phyloP scores from a whole-genome alignment of 92 coral and sea anemone genomes.

The Porites evermanni region DNA sequence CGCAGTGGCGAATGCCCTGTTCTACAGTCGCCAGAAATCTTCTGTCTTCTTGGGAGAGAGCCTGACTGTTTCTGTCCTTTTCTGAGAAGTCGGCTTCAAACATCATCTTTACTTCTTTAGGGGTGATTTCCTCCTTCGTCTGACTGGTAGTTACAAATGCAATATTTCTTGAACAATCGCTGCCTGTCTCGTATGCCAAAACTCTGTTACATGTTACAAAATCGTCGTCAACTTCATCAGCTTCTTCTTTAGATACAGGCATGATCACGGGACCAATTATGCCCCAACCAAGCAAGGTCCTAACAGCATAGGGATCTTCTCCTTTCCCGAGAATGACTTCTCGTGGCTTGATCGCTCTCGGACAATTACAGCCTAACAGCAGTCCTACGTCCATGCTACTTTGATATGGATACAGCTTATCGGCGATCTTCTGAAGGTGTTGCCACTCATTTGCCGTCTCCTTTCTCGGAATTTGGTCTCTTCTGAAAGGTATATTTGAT shows the following conservation, averaged over 20 bases:
- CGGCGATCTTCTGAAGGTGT: not conserved
- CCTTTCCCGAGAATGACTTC: constrained; percentile 27
- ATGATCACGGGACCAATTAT: constrained; percentile 35
- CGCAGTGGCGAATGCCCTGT: no score
- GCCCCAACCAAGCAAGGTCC: constrained; percentile 57
- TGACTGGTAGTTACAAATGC: no score
- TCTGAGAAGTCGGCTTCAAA: no score
- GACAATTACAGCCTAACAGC: constrained; percentile 47
- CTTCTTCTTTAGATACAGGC: no score
- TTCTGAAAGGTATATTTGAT: not conserved
- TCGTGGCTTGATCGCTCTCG: constrained; percentile 42
- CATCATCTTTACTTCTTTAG: no score
- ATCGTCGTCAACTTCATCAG: no score
- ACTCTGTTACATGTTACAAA: no score
- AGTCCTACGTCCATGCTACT: not conserved
- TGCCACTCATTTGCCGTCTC: not conserved
- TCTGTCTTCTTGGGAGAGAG: no score
- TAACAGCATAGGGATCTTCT: constrained; percentile 17
- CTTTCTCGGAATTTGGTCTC: constrained; percentile 3
- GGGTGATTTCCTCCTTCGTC: no score
- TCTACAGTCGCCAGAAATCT: no score
- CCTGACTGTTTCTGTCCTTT: no score
- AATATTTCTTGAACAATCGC: no score
- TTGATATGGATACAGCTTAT: not conserved
- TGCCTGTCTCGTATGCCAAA: rapidly evolving